phyloP scores from a whole-genome alignment of 30 jellyfish, hydroid and myxozoan genomes.

The Pelagia noctiluca region DNA sequence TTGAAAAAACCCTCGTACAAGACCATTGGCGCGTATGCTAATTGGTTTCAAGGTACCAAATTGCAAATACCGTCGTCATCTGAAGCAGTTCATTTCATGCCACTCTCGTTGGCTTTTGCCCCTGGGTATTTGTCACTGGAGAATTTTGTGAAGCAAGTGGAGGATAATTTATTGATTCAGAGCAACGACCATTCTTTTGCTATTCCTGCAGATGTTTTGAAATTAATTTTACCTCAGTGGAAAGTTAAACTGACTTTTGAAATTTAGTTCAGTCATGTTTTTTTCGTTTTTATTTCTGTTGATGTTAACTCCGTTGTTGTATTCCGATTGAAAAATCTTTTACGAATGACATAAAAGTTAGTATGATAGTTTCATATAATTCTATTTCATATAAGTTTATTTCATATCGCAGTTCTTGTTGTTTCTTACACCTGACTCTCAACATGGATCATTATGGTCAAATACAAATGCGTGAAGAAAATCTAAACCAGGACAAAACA shows the following conservation, averaged over 20 bases:
- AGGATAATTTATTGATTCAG: neutral
- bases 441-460: too few species aligned
- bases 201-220: too few species aligned
- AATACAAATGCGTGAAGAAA: too few species aligned
- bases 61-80: neutral
- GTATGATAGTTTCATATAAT: too few species aligned
- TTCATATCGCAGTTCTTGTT: too few species aligned
- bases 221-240: neutral
- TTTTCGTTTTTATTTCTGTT: neutral
- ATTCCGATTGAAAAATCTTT: neutral
- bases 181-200: neutral
- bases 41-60: neutral
- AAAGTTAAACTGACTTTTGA: neutral
- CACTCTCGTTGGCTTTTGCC: neutral
- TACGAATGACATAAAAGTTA: neutral
- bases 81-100: neutral
- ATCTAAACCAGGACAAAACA: too few species aligned
- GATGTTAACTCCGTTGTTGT: neutral
- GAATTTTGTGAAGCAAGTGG: neutral
- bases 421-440: too few species aligned
- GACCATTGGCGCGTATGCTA: neutral
- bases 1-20: neutral
- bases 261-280: neutral
- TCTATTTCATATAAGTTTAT: too few species aligned
- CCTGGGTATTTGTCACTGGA: neutral